Base-by-base conservation (phyloP, 2,113 vertebrate species). In the Brachypodius melanocephalos region DNA sequence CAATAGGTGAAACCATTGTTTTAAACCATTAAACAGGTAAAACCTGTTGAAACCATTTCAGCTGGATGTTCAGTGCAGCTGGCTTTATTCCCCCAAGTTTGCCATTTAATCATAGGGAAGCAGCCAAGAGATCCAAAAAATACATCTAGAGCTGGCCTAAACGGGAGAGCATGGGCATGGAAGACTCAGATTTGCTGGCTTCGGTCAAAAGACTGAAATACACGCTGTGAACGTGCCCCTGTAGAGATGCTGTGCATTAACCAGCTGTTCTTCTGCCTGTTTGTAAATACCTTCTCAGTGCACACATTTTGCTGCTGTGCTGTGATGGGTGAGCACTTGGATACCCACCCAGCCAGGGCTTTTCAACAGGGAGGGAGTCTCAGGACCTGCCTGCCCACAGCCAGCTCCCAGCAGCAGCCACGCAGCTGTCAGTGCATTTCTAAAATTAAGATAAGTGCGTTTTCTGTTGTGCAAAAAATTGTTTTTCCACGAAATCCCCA, bases 211-310 rank as follows among this genome's bases (percentile, higher is more conserved):
- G 28, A 17, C 32, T 32, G 22, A 38, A 2, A 2, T 28, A 8
- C 2, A 34, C 0, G 0, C 40, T 43, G 54, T 36, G 67, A 88
- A 20, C 0, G 0, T 66, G 29, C 5, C 32, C 38, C 42, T 58
- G 0, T 1, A 69, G 45, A 51, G 26, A 26, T 42, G 49, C 72
- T 38, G n/a, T 61, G 51, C 25, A 8, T 58, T 32, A 38, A 65
- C 14, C 54, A 77, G 32, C 12, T 85, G 12, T 16, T 85, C 46
- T 85, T 51, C 14, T 54, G 4, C 5, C 1, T 22, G 25, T 61
- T 57, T 68, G 17, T 85, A 49, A 68, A 31, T 29, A 57, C 24
- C 26, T 68, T 58, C 68, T 42, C 31, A 32, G 46, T 2, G 42
- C 38, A 63, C 4, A 0, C 7, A 9, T n/a, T 72, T 48, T 65